Evolutionary conservation across 1,140 invertebrate species (phyloP).

Genomic region (Campodea augens): DNA sequence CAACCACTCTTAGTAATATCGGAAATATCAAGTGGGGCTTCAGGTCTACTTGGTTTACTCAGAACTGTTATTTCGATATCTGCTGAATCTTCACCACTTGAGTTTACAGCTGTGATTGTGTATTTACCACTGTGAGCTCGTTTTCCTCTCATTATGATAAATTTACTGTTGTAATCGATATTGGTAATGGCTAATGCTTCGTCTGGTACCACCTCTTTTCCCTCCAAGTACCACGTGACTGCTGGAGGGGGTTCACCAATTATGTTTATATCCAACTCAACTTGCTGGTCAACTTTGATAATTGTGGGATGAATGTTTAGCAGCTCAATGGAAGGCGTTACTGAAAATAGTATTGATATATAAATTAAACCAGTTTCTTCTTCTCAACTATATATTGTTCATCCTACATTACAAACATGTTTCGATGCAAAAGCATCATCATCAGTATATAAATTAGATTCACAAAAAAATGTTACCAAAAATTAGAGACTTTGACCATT

Average conservation of each 20-base stretch:
- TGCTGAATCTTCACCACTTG: constrained; percentile 81
- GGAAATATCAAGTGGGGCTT: constrained; percentile 71
- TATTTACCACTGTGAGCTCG: constrained; percentile 77
- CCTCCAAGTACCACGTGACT: constrained; percentile 75
- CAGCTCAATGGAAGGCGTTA: constrained; percentile 80
- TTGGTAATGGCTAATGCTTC: constrained; percentile 59
- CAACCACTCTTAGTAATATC: constrained; percentile 87
- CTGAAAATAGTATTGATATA: constrained; percentile 28
- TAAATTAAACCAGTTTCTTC: not conserved
- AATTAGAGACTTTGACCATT: too few relatives aligned
- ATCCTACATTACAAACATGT: too few relatives aligned
- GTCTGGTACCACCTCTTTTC: constrained; percentile 42
- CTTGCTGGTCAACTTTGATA: constrained; percentile 77
- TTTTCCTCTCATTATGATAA: constrained; percentile 63
- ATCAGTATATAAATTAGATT: too few relatives aligned
- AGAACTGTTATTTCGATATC: constrained; percentile 75
- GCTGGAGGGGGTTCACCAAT: constrained; percentile 84
- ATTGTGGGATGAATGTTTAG: constrained; percentile 65
- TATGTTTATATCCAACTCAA: constrained; percentile 78
- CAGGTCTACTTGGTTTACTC: constrained; percentile 58
- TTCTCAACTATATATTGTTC: too few relatives aligned
- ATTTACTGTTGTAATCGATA: constrained; percentile 76
- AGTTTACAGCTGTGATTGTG: constrained; percentile 74
- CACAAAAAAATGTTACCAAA: too few relatives aligned
- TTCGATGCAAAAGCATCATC: too few relatives aligned